phyloP scores from a whole-genome alignment of 2,113 vertebrate species.

The Pygoscelis adeliae region DNA sequence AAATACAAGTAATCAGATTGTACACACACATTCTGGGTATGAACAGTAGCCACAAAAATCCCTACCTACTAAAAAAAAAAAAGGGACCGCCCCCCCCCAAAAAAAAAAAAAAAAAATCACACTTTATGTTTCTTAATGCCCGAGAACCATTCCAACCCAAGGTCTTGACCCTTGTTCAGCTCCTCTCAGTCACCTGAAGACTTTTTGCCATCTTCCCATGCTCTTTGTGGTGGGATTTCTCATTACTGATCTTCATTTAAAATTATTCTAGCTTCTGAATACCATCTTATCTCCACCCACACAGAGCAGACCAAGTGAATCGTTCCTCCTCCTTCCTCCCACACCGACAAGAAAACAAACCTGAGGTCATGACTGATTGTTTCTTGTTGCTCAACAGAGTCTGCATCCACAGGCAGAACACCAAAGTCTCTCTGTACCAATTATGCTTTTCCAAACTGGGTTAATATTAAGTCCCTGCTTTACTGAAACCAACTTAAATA shows the following conservation, averaged over 20 bases:
- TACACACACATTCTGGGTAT: not conserved
- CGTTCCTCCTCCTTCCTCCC: not conserved
- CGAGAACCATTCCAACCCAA: not conserved
- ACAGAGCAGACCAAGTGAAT: not conserved
- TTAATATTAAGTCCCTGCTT: not conserved
- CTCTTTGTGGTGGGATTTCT: not conserved
- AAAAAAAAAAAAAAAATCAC: not conserved
- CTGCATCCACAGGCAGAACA: not conserved
- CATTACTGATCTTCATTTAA: not conserved
- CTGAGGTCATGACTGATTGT: not conserved
- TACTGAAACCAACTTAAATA: not conserved
- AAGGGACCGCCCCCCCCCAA: rapidly evolving
- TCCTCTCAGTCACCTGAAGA: not conserved
- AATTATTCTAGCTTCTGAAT: not conserved
- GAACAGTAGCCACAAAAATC: not conserved
- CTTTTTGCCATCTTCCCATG: not conserved
- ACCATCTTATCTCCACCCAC: not conserved
- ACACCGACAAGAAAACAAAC: not conserved
- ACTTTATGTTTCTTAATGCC: not conserved
- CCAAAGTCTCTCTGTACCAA: not conserved
- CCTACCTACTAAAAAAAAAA: not conserved
- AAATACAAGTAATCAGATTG: not conserved
- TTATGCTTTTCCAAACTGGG: not conserved
- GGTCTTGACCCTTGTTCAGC: not conserved
- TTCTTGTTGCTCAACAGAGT: not conserved